Conservation (phyloP, 2,888 invertebrate genomes). For the Agrotis ipsilon region DNA sequence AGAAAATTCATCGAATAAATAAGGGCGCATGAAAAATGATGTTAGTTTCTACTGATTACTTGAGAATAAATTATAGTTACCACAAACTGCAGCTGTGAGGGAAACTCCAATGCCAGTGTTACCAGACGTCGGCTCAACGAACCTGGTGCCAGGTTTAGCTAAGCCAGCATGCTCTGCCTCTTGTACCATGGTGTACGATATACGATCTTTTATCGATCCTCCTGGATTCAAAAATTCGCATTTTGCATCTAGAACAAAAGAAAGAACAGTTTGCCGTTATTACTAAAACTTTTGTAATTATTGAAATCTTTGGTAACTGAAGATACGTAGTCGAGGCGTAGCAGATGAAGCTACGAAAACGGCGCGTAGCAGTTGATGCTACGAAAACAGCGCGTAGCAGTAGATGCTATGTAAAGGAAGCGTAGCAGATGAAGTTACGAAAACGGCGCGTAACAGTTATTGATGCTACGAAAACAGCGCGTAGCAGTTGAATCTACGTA, state of each 20-base stretch:
- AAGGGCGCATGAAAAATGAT: background rate
- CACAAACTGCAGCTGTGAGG: constrained; percentile 95
- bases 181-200: constrained; percentile 96
- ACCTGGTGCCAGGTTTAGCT: constrained; percentile 95
- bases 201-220: constrained; percentile 98
- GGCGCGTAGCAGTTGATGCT: background rate
- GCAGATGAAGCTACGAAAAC: fast-evolving
- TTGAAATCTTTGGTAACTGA: too few species aligned
- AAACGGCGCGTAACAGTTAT: background rate
- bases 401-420: too few species aligned
- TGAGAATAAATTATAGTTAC: constrained; percentile 56
- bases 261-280: too few species aligned
- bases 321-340: background rate
- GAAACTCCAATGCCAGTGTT: constrained; percentile 97
- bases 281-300: too few species aligned
- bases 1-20: background rate
- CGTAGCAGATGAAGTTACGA: background rate
- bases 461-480: too few species aligned
- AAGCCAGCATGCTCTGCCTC: constrained; percentile 96
- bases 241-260: constrained; percentile 94
- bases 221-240: constrained; percentile 99
- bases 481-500: too few species aligned
- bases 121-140: constrained; percentile 98
- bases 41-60: background rate
- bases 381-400: background rate